phyloP scores from a whole-genome alignment of 2,797 vertebrate species.

The Alca torda region DNA sequence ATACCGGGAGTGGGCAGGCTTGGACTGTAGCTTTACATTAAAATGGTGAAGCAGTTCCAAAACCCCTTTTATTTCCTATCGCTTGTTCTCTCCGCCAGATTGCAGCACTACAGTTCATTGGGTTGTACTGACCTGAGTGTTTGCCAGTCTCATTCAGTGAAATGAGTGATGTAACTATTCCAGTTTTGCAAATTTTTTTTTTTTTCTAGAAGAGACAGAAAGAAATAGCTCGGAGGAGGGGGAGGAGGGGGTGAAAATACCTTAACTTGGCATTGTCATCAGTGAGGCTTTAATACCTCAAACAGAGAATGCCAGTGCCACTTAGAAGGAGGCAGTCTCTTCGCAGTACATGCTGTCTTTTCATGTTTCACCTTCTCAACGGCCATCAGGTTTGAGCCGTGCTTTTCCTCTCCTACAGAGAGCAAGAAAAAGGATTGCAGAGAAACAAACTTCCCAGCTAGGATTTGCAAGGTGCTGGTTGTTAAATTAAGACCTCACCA shows the following conservation, averaged over 20 bases:
- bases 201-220: not conserved
- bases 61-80: not conserved
- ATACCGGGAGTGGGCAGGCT: accelerated
- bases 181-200: not conserved
- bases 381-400: not conserved
- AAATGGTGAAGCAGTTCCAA: not conserved
- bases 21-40: not conserved
- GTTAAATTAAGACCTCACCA: not conserved
- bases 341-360: not conserved
- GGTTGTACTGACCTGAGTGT: not conserved
- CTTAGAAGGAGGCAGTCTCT: not conserved
- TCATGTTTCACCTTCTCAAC: not conserved
- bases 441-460: not conserved
- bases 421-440: not conserved
- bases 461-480: not conserved
- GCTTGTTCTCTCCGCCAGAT: not conserved
- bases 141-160: not conserved
- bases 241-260: not conserved
- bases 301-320: not conserved
- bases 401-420: not conserved
- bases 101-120: not conserved
- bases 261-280: not conserved
- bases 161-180: not conserved
- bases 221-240: not conserved
- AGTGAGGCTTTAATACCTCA: not conserved